phyloP scores from a whole-genome alignment of 1,140 invertebrate species.

The Coboldia fuscipes region DNA sequence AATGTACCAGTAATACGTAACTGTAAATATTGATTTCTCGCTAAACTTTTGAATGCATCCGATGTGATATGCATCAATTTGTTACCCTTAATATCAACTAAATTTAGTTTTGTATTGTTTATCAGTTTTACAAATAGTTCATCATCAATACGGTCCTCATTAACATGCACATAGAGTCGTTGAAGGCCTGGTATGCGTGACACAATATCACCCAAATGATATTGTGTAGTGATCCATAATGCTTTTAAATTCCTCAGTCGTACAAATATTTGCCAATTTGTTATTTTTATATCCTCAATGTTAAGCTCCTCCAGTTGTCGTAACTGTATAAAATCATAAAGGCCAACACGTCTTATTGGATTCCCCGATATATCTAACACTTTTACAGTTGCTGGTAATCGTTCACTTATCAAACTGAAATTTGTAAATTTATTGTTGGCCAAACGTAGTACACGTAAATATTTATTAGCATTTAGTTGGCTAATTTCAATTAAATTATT shows the following conservation, averaged over 20 bases:
- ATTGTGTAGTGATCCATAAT: conserved; percentile 13
- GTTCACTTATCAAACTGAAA: conserved; percentile 16
- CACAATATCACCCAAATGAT: conserved; percentile 17
- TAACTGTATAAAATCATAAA: conserved; percentile 14
- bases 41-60: conserved; percentile 44
- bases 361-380: conserved; percentile 18
- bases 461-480: conserved; percentile 29
- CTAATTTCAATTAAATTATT: conserved; percentile 18
- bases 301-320: conserved; percentile 16
- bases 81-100: conserved; percentile 54
- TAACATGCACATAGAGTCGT: conserved; percentile 43
- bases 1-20: conserved; percentile 53
- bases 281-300: conserved; percentile 16
- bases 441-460: conserved; percentile 34
- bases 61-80: conserved; percentile 42
- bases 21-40: conserved; percentile 39
- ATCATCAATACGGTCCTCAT: conserved; percentile 41
- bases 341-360: conserved; percentile 14
- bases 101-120: conserved; percentile 49
- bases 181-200: conserved; percentile 26
- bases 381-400: conserved; percentile 14
- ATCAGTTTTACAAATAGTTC: conserved; percentile 42
- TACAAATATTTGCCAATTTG: conserved; percentile 14
- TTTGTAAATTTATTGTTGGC: conserved; percentile 34
- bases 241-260: conserved; percentile 24